These are phyloP conservation scores for Phaethon lepturus DNA, from an alignment of 2,113 vertebrate species.

Conservation along the genomic window DNA sequence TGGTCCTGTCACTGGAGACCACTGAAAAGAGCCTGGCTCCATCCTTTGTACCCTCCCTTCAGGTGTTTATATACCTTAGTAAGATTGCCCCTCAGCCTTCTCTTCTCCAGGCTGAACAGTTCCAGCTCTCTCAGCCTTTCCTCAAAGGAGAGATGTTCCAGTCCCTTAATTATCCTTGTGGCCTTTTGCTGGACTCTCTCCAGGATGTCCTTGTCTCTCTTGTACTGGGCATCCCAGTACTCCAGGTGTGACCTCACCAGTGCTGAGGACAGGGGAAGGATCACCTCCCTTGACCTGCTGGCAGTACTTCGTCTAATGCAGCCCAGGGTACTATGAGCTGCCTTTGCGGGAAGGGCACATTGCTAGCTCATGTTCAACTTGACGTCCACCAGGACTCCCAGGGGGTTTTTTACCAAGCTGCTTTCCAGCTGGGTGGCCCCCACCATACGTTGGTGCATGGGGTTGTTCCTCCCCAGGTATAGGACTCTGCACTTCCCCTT, in stretches of 20 bases:
- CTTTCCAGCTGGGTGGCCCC: background rate
- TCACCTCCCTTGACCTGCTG: background rate
- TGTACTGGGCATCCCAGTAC: too few relatives aligned
- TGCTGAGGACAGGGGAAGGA: background rate
- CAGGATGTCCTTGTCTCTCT: background rate
- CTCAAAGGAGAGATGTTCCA: fast-evolving
- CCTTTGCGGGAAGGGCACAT: background rate
- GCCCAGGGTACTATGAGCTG: background rate
- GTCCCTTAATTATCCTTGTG: background rate
- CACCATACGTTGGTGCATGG: background rate
- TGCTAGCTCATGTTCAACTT: background rate
- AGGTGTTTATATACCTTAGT: background rate
- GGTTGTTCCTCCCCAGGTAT: background rate
- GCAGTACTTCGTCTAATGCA: background rate
- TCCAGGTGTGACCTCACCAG: background rate
- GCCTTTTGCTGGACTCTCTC: background rate
- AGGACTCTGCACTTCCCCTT: background rate
- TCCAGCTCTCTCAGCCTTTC: background rate
- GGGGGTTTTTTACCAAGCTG: background rate
- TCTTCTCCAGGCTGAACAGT: background rate
- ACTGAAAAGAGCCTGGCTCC: background rate
- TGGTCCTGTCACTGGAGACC: background rate
- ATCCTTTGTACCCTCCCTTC: background rate
- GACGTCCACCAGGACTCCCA: background rate
- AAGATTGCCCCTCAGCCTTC: background rate